Conservation (phyloP, 2,888 invertebrate species). For the Syrphus vitripennis region DNA sequence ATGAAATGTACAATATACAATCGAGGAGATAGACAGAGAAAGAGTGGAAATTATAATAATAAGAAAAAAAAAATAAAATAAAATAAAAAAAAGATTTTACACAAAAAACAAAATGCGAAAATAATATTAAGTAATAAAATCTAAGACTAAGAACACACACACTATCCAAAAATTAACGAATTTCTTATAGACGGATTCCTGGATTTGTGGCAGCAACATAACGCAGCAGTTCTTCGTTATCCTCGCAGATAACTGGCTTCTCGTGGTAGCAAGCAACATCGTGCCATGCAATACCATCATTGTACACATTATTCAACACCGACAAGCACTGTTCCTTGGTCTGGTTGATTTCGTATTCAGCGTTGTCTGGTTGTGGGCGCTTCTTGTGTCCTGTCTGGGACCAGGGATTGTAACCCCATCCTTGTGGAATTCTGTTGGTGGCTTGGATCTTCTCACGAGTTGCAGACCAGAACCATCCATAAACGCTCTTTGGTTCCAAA, state of each 20-base stretch:
- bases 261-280: conserved; percentile 97
- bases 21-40: not conserved
- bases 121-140: conserved; percentile 76
- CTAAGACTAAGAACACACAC: conserved; percentile 79
- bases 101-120: conserved; percentile 54
- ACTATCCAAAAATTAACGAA: conserved; percentile 58
- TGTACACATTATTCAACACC: conserved; percentile 95
- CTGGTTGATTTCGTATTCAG: conserved; percentile 94
- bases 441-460: conserved; percentile 93
- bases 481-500: conserved; percentile 91
- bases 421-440: conserved; percentile 86
- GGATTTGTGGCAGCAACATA: conserved; percentile 93
- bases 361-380: conserved; percentile 93
- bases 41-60: conserved; percentile 55
- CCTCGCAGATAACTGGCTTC: conserved; percentile 95
- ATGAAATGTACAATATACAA: conserved; percentile 26
- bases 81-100: conserved; percentile 49
- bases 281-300: conserved; percentile 96
- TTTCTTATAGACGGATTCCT: conserved; percentile 88
- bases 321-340: conserved; percentile 94
- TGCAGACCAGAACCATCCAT: conserved; percentile 97
- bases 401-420: conserved; percentile 92
- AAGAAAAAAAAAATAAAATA: not conserved
- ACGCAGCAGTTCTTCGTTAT: conserved; percentile 92
- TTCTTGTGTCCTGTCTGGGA: conserved; percentile 95